phyloP scores from a whole-genome alignment of 2,888 invertebrate genomes.

The Phaedon cochleariae region DNA sequence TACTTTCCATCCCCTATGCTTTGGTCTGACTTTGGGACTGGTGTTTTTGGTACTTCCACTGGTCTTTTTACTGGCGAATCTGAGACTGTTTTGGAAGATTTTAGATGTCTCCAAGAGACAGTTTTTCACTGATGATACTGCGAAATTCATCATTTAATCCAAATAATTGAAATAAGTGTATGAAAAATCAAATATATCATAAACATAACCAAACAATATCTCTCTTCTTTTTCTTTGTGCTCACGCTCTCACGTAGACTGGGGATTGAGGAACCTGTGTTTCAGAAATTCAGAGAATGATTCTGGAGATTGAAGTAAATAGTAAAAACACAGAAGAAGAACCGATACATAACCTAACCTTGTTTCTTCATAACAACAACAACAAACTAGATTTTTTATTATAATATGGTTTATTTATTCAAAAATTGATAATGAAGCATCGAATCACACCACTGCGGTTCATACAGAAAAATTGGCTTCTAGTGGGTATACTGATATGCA shows the following conservation, averaged over 20 bases:
- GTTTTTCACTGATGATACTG: background rate
- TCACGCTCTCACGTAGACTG: too few relatives aligned
- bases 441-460: constrained; percentile 50
- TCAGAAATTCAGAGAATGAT: too few relatives aligned
- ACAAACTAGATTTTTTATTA: background rate
- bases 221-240: too few relatives aligned
- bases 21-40: constrained; percentile 73
- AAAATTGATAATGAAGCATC: constrained; percentile 36
- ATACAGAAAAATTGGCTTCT: constrained; percentile 62
- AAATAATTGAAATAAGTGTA: background rate
- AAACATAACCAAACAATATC: too few relatives aligned
- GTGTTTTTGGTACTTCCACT: constrained; percentile 76
- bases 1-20: constrained; percentile 81
- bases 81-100: constrained; percentile 10
- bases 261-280: too few relatives aligned
- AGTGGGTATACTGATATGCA: constrained; percentile 61
- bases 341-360: too few relatives aligned
- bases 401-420: background rate
- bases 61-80: constrained; percentile 79
- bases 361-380: too few relatives aligned
- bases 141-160: constrained; percentile 3
- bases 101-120: background rate
- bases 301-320: too few relatives aligned
- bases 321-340: too few relatives aligned
- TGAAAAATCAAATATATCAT: background rate